These are phyloP conservation scores for Tenodera sinensis DNA, from an alignment of 2,888 invertebrate species.

Conservation along the genomic window DNA sequence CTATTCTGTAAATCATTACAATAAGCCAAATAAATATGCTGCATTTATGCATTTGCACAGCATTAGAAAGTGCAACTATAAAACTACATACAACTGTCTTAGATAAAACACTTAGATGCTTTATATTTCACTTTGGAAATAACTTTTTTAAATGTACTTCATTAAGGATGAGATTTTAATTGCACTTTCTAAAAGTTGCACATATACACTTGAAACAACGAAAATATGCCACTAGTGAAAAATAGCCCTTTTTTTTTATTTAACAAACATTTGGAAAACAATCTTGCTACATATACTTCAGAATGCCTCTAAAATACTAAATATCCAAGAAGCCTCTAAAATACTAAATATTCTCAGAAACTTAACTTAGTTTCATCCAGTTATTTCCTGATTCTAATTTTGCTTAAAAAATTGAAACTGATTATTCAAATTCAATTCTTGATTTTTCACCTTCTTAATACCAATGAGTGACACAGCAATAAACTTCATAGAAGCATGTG, in stretches of 20 bases:
- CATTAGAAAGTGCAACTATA: background rate
- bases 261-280: background rate
- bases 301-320: background rate
- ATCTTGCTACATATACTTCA: background rate
- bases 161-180: no score
- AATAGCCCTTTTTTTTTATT: background rate
- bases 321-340: background rate
- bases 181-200: no score
- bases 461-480: background rate
- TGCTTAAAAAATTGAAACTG: no score
- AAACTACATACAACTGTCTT: background rate
- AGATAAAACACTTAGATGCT: background rate
- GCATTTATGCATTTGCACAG: background rate
- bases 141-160: no score
- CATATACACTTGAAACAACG: background rate
- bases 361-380: no score
- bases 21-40: background rate
- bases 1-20: background rate
- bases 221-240: background rate
- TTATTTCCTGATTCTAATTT: no score
- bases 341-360: background rate
- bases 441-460: background rate
- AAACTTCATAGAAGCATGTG: background rate
- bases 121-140: background rate
- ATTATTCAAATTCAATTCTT: no score